Evolutionary conservation across 2,888 invertebrate genomes (phyloP).

Genomic region (Caenorhabditis zanzibari): DNA sequence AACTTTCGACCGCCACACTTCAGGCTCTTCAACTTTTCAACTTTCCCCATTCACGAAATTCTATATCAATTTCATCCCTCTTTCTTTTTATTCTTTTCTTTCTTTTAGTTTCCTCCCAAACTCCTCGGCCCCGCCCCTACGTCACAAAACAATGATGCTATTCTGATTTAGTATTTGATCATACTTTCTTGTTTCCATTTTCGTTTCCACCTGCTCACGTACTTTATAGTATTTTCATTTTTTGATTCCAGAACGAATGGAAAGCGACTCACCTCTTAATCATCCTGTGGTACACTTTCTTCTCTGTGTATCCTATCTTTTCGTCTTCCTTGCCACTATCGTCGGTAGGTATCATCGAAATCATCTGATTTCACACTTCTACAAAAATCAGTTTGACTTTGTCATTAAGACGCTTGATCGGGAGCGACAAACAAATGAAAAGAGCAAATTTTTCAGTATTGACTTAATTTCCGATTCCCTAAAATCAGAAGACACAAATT

Average conservation of each 20-base stretch:
- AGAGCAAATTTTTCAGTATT: conserved; percentile 38
- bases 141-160: conserved; percentile 39
- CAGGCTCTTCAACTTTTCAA: conserved; percentile 55
- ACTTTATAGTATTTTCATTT: conserved; percentile 2
- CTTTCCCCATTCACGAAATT: conserved; percentile 27
- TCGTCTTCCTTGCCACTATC: conserved; percentile 79
- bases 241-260: conserved; percentile 62
- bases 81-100: background rate
- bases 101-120: background rate
- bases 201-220: background rate
- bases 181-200: conserved; percentile 14
- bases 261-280: conserved; percentile 72
- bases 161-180: conserved; percentile 15
- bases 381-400: conserved; percentile 53
- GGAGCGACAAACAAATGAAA: conserved; percentile 26
- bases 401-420: conserved; percentile 34
- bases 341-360: conserved; percentile 69
- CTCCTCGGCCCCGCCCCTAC: conserved; percentile 20
- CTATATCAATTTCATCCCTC: conserved; percentile 38
- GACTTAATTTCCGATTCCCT: conserved; percentile 21
- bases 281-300: conserved; percentile 76
- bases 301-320: conserved; percentile 77
- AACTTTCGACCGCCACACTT: conserved; percentile 53
- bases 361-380: conserved; percentile 23
- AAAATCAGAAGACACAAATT: conserved; percentile 6